phyloP scores from a whole-genome alignment of 2,113 vertebrate species.

The Pelusios castaneus region DNA sequence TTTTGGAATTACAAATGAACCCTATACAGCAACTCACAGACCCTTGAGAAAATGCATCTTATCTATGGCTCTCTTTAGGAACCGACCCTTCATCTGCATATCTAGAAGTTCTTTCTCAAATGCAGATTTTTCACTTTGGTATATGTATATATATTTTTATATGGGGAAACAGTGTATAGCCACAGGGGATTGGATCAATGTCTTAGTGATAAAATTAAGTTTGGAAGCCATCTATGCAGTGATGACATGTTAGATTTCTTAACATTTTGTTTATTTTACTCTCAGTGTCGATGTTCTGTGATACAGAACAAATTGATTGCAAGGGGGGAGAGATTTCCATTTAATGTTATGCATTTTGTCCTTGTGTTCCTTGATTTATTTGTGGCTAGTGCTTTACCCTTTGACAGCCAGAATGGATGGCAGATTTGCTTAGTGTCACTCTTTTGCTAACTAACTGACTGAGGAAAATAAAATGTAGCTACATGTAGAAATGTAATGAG shows the following conservation, averaged over 20 bases:
- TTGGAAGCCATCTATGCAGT: not conserved
- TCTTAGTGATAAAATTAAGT: not conserved
- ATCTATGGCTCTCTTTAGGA: not conserved
- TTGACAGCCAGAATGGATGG: not conserved
- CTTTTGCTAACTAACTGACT: not conserved
- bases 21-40: not conserved
- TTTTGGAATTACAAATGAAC: not conserved
- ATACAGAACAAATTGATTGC: not conserved
- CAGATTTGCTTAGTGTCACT: not conserved
- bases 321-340: not conserved
- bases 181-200: not conserved
- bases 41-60: not conserved
- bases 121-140: not conserved
- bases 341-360: not conserved
- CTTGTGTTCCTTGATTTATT: not conserved
- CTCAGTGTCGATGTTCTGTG: not conserved
- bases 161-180: fast-evolving
- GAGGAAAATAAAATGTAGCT: not conserved
- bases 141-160: not conserved
- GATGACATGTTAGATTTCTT: not conserved
- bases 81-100: not conserved
- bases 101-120: not conserved
- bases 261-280: not conserved
- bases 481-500: not conserved
- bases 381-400: not conserved